Base-by-base conservation (phyloP, 2,888 invertebrate species). In the Oligia latruncula region DNA sequence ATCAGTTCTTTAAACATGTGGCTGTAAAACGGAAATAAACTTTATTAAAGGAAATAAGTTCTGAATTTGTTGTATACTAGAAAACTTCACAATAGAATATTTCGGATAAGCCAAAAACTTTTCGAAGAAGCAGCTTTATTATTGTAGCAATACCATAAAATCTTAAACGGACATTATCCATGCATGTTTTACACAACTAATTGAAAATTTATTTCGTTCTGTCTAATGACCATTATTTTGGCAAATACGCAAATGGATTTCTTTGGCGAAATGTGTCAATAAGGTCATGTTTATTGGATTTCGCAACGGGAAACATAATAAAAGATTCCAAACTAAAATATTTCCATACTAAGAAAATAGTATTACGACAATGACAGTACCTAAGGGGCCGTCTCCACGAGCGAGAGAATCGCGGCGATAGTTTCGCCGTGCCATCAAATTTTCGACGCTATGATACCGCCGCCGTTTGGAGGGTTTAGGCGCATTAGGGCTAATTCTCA, bases 251-350 rank as follows among this genome's bases (percentile, higher is more conserved):
- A 67, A 81, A 81, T 74, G 68, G 62, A 85, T 71, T 74, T 82
- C 73, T 71, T 71, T 66, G 62, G 70, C 58, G 20, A 55, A 71
- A n/a, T 72, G 58, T 85, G 81, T 70, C 72, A 80, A 80, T 85
- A 72, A 49, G 66, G 71, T 2, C 71, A 62, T 55, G 60, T 80
- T 84, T 67, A 71, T 80, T 80, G 62, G 62, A 85, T 81, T 81
- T 81, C 80, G 46, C 85, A 80, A 84, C 62, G 85, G 81, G 85
- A 68, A 55, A 71, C 72, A 55, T 80, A 67, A 80, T 81, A 71
- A 67, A 81, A 67, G 60, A 55, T 80, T 71, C 52, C 71, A 80
- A 81, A 80, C 49, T 67, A 43, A 78, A 78, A 83, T 49, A 68
- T 65, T 55, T 62, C 60, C 71, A 80, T 62, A n/a, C 58, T 62